Base-by-base conservation (phyloP, 1,140 invertebrate species). In the Drosophila nannoptera region DNA sequence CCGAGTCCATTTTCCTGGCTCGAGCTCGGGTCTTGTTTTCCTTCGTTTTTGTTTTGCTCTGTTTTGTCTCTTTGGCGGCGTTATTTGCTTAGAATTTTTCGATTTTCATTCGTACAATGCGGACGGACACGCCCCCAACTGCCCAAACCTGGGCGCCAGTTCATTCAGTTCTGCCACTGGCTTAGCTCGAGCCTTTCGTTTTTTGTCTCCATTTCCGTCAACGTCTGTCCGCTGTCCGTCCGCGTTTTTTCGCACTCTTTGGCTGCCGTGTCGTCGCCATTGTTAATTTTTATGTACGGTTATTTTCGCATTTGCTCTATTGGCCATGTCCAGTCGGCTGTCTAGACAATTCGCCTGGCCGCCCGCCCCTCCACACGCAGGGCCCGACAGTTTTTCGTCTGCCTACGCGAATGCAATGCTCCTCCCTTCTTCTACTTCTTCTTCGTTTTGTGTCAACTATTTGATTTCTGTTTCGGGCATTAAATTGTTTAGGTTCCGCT, bases 301-400 rank as follows among this genome's bases (percentile, higher is more conserved):
- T 81, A 68, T 60, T 78, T 78, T 78, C 80, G 73, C 80, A 76
- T 84, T 83, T 83, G 80, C 75, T 84, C 78, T 83, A 83, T 83
- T 78, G 78, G 68, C 80, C 78, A 84, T 81, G 78, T 68, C 31
- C 32, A 22, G 52, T 45, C 11, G 32, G 12, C 64, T 63, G 81
- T 84, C 81, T 84, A 86, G 80, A 83, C 80, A 35, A 49, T 64
- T 62, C 45, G 32, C 40, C 12, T 46, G 40, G 43, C 56, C 11
- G 29, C 22, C 31, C 29, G 9, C 16, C 35, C 12, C 14, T 0
- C 14, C 45, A 48, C 48, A 7, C 16, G 11, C 32, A n/a, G 43
- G 29, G 31, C 32, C 2, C 1, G 46, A 64, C 42, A 58, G 43
- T 75, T 75, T 68, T 16, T 42, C 40, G 40, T 48, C 54, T 53